Percentiles rank a stretch among this genome's conserved stretches.
phyloP scores from a whole-genome alignment of 2,113 vertebrate species.

The Gobiocypris rarus region DNA sequence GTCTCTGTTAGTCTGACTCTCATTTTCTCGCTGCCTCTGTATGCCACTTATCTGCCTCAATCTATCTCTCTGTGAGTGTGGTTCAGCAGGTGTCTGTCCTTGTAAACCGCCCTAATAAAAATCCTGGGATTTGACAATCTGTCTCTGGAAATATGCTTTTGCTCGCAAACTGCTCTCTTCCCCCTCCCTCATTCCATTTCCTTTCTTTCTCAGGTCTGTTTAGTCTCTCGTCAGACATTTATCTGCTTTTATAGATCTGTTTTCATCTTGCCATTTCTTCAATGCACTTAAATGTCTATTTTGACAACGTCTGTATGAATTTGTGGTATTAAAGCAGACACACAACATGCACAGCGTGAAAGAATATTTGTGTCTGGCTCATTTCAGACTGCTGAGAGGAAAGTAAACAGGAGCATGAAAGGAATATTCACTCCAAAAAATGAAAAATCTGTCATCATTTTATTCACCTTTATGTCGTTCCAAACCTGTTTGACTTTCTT shows the following conservation, averaged over 20 bases:
- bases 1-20: constrained; percentile 34
- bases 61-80: constrained; percentile 43
- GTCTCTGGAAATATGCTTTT: constrained; percentile 32
- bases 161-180: constrained; percentile 20
- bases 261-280: constrained; percentile 7
- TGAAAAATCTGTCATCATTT: background rate
- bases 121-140: constrained; percentile 36
- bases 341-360: background rate
- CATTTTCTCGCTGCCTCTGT: constrained; percentile 29
- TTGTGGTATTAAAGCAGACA: background rate
- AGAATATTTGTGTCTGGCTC: background rate
- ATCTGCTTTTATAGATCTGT: background rate
- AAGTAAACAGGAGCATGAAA: constrained; percentile 12
- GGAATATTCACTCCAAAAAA: background rate
- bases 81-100: constrained; percentile 50
- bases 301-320: constrained; percentile 10
- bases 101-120: constrained; percentile 36
- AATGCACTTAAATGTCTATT: background rate
- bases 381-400: background rate
- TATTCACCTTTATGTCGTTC: background rate
- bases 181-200: background rate
- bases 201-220: background rate
- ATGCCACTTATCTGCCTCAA: constrained; percentile 44
- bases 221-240: background rate
- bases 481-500: background rate